Conservation (phyloP, 2,113 vertebrate genomes). For the Anguilla rostrata region DNA sequence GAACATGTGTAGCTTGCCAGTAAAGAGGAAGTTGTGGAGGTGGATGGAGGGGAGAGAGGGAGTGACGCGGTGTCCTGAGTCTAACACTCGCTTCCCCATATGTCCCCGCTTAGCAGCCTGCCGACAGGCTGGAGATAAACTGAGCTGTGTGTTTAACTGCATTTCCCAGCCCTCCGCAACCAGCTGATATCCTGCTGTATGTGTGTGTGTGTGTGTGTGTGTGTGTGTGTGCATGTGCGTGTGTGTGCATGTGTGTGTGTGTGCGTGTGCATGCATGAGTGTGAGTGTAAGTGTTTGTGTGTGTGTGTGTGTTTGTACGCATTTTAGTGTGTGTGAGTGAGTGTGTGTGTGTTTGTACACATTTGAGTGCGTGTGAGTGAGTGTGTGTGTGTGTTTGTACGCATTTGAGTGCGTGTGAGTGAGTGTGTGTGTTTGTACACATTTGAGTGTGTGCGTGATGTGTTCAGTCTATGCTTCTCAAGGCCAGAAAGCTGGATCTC, state of each 20-base stretch:
- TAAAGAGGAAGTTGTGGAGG: constrained; percentile 23
- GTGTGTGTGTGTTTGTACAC: neutral
- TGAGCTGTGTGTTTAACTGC: neutral
- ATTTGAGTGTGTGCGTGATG: neutral
- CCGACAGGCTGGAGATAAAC: neutral
- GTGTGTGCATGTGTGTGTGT: constrained; percentile 3
- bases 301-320: neutral
- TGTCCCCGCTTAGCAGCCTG: constrained; percentile 4
- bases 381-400: neutral
- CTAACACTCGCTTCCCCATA: constrained; percentile 21
- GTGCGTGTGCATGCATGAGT: neutral
- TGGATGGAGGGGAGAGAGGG: neutral
- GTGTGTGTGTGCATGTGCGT: neutral
- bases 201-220: neutral
- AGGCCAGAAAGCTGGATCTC: neutral
- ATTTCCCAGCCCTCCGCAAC: too few relatives aligned
- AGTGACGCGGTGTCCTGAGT: neutral
- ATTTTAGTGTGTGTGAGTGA: neutral
- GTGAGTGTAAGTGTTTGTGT: neutral
- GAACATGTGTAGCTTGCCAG: neutral
- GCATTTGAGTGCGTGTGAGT: neutral
- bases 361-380: neutral
- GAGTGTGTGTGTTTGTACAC: neutral
- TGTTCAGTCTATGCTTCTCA: neutral
- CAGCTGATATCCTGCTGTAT: neutral